A percentile compares a stretch with the other conserved stretches of the same genome.
Evolutionary conservation across 2,888 invertebrate genomes (phyloP).

Genomic region (Agrotis clavis): DNA sequence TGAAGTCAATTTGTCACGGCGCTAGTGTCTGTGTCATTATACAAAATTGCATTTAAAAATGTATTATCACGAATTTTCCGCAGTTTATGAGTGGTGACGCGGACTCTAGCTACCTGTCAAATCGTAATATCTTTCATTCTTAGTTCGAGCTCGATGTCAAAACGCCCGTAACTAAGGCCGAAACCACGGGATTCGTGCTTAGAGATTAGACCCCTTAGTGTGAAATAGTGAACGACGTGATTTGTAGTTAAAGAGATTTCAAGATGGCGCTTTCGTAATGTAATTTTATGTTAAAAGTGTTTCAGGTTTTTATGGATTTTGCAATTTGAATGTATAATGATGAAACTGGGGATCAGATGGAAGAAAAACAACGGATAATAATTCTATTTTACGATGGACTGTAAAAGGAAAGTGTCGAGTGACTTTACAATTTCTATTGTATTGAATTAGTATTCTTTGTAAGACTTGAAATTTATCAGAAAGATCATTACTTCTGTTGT

Average conservation of each 20-base stretch:
- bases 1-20: no score
- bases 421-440: neutral
- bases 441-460: conserved; percentile 5
- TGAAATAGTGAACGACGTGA: conserved; percentile 63
- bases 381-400: conserved; percentile 19
- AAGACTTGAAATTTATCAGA: conserved; percentile 30
- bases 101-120: no score
- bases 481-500: conserved; percentile 4
- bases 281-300: conserved; percentile 31
- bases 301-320: conserved; percentile 33
- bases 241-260: conserved; percentile 46
- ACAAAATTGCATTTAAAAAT: no score
- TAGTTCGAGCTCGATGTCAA: no score
- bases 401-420: conserved; percentile 5
- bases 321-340: conserved; percentile 30
- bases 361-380: conserved; percentile 5
- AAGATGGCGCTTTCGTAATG: conserved; percentile 23
- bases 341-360: neutral
- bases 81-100: no score
- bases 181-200: no score
- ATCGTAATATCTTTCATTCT: no score
- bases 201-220: conserved; percentile 5
- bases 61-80: no score
- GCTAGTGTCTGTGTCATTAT: no score
- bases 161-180: no score